Conservation (phyloP, 92 coral and sea anemone species). For the Galaxea fascicularis region DNA sequence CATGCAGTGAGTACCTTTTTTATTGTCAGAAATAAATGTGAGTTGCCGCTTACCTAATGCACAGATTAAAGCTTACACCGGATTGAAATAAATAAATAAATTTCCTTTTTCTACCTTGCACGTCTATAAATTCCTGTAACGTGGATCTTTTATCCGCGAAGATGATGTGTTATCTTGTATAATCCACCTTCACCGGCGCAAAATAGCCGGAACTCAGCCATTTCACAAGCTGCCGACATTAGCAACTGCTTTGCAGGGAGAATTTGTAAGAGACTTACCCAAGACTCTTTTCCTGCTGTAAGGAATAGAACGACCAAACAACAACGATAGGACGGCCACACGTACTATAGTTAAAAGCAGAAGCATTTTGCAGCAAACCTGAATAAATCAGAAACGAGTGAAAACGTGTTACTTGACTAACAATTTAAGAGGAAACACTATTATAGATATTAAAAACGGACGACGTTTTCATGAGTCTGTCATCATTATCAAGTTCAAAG, state of each 20-base stretch:
- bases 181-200: not conserved
- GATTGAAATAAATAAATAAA: no score
- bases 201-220: not conserved
- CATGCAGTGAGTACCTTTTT: no score
- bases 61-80: no score
- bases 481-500: no score
- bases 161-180: not conserved
- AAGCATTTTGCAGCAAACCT: conserved; percentile 16
- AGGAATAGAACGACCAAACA: conserved; percentile 2
- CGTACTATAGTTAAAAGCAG: not conserved
- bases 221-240: not conserved
- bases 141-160: not conserved
- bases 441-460: no score
- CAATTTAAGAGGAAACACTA: no score
- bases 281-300: conserved; percentile 9
- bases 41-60: no score
- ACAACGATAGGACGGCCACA: not conserved
- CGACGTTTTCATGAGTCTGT: no score
- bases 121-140: no score
- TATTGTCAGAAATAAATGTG: no score
- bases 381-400: not conserved
- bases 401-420: no score
- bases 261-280: conserved; percentile 2
- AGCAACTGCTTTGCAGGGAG: not conserved
- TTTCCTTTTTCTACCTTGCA: no score